Evolutionary conservation across 2,113 vertebrate species (phyloP).

Genomic region (Percina caprodes): DNA sequence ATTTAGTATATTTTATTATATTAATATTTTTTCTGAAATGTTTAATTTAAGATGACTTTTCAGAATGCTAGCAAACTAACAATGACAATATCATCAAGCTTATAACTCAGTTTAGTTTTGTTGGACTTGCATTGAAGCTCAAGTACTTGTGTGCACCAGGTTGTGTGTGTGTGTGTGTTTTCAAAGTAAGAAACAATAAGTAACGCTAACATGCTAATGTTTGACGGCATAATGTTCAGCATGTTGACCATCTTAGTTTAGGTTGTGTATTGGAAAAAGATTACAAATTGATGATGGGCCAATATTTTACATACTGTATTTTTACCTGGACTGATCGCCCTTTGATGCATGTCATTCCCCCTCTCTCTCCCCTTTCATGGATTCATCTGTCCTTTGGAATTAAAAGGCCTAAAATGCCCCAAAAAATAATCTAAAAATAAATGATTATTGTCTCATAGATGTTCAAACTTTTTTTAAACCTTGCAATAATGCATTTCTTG

Average conservation of each 20-base stretch:
- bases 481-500: conserved; percentile 1
- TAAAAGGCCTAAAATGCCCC: too few species aligned
- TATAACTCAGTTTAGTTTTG: not conserved
- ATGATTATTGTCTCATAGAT: not conserved
- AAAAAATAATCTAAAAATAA: too few species aligned
- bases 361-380: too few species aligned
- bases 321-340: too few species aligned
- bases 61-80: too few species aligned
- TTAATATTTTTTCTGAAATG: too few species aligned
- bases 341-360: too few species aligned
- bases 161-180: not conserved
- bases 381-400: too few species aligned
- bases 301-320: not conserved
- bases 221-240: not conserved
- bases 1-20: not conserved
- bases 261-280: too few species aligned
- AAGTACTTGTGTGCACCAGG: not conserved
- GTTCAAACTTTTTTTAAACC: conserved; percentile 10
- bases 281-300: not conserved
- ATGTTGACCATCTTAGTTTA: too few species aligned
- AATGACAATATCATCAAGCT: not conserved
- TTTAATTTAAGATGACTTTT: too few species aligned
- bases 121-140: not conserved
- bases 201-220: not conserved
- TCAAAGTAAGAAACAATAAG: not conserved